These are phyloP conservation scores for Caenorhabditis afra DNA, from an alignment of 2,888 invertebrate species.

Conservation along the genomic window DNA sequence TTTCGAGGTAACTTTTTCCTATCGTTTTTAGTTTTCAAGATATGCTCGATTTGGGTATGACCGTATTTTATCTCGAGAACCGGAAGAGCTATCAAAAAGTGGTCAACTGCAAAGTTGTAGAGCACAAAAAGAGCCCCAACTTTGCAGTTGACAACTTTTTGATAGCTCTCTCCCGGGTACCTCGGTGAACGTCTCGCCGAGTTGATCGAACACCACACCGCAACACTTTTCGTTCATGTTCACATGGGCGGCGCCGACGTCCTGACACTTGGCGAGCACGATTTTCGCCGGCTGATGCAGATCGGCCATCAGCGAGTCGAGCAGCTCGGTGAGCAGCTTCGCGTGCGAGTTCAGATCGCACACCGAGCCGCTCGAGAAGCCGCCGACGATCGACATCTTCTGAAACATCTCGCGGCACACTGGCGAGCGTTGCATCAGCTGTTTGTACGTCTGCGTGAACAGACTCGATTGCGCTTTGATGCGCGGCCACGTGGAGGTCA, in stretches of 20 bases:
- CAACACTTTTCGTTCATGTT: slow-evolving; percentile 72
- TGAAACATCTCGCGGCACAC: slow-evolving; percentile 77
- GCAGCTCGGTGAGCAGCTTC: slow-evolving; percentile 71
- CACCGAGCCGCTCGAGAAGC: slow-evolving; percentile 71
- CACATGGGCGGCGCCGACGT: slow-evolving; percentile 76
- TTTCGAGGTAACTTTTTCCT: too few species aligned
- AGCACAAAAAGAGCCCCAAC: too few species aligned
- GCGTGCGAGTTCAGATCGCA: slow-evolving; percentile 74
- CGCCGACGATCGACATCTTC: slow-evolving; percentile 79
- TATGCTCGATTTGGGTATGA: too few species aligned
- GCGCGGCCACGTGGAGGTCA: slow-evolving; percentile 76
- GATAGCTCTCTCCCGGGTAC: too few species aligned
- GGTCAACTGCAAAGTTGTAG: too few species aligned
- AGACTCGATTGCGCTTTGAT: slow-evolving; percentile 67
- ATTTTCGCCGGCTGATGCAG: slow-evolving; percentile 73
- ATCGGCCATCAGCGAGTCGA: slow-evolving; percentile 74
- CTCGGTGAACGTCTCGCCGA: slow-evolving; percentile 78
- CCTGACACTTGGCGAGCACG: slow-evolving; percentile 73
- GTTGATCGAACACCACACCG: slow-evolving; percentile 76
- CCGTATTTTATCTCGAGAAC: too few species aligned
- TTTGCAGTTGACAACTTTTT: too few species aligned
- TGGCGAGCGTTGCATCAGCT: slow-evolving; percentile 66
- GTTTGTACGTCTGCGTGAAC: slow-evolving; percentile 75
- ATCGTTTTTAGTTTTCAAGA: too few species aligned
- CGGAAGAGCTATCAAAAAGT: too few species aligned